A percentile compares a stretch with the other conserved stretches of the same genome.
phyloP scores from a whole-genome alignment of 2,888 invertebrate genomes.

The Frankliniella intonsa region DNA sequence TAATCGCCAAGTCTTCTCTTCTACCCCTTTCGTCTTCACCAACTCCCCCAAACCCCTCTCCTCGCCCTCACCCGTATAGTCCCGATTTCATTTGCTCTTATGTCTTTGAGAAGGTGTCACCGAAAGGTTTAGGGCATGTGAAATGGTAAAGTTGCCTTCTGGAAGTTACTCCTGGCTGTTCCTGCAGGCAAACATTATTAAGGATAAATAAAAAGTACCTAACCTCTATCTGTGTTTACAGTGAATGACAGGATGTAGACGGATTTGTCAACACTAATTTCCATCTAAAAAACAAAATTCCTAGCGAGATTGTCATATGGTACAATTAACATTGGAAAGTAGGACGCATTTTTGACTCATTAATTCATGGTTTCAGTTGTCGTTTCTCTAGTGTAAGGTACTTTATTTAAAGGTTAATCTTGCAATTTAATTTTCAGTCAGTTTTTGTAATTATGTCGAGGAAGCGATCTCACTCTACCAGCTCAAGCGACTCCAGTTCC shows the following conservation, averaged over 20 bases:
- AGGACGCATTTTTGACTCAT: no score
- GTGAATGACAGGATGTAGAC: background rate
- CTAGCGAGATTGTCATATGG: no score
- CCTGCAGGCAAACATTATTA: no score
- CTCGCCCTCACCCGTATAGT: background rate
- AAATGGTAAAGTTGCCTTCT: no score
- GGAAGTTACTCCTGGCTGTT: no score
- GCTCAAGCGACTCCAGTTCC: conserved; percentile 4
- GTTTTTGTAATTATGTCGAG: background rate
- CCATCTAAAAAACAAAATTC: no score
- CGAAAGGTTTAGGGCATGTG: no score
- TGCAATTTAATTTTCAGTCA: background rate
- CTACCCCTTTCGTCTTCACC: background rate
- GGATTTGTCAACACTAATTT: no score
- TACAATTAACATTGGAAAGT: no score
- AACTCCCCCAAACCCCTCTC: background rate
- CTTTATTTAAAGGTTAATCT: background rate
- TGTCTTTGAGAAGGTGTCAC: no score
- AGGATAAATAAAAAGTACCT: background rate
- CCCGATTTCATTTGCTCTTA: no score
- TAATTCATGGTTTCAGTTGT: background rate
- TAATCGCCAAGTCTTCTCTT: background rate
- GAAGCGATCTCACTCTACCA: conserved; percentile 1
- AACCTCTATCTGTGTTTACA: background rate
- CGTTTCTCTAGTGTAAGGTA: background rate